Conservation (phyloP, 2,113 vertebrate genomes). For the Rhea americana region DNA sequence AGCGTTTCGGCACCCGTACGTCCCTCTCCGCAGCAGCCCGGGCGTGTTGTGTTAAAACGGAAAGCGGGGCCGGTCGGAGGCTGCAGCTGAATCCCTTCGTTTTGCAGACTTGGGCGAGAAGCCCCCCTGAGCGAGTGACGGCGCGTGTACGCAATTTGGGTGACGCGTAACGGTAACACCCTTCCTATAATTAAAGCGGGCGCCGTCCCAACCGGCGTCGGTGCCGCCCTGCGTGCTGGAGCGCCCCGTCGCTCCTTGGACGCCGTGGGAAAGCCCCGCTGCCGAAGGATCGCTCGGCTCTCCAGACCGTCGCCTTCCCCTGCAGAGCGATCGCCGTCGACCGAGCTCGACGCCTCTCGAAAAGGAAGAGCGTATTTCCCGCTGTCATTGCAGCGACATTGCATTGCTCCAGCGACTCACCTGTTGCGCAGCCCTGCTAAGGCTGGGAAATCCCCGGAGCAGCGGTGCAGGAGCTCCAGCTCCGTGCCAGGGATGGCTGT, state of each 20-base stretch:
- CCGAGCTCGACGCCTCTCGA: not conserved
- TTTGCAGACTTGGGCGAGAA: slow-evolving; percentile 66
- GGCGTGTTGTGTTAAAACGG: slow-evolving; percentile 69
- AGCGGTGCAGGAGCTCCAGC: not conserved
- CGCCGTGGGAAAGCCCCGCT: not conserved
- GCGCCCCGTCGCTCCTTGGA: not conserved
- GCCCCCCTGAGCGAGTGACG: slow-evolving; percentile 51
- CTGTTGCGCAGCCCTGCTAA: too few relatives aligned
- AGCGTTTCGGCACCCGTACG: not conserved
- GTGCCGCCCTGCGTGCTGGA: not conserved
- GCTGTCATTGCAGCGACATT: not conserved
- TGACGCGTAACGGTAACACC: not conserved
- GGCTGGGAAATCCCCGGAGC: too few relatives aligned
- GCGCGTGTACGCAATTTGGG: slow-evolving; percentile 14
- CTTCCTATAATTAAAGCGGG: slow-evolving; percentile 6
- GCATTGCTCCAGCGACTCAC: too few relatives aligned
- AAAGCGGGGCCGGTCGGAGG: slow-evolving; percentile 60
- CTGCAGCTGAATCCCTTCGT: slow-evolving; percentile 74
- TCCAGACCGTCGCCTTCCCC: not conserved
- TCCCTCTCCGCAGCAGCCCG: slow-evolving; percentile 28
- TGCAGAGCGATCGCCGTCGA: not conserved
- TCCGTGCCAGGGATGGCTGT: not conserved
- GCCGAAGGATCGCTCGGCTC: not conserved
- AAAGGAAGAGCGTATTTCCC: not conserved
- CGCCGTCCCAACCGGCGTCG: accelerated